Evolutionary conservation across 2,888 invertebrate species (phyloP), one percentile per base, ranked within the genome.

Genomic region (Unio delphinus): DNA sequence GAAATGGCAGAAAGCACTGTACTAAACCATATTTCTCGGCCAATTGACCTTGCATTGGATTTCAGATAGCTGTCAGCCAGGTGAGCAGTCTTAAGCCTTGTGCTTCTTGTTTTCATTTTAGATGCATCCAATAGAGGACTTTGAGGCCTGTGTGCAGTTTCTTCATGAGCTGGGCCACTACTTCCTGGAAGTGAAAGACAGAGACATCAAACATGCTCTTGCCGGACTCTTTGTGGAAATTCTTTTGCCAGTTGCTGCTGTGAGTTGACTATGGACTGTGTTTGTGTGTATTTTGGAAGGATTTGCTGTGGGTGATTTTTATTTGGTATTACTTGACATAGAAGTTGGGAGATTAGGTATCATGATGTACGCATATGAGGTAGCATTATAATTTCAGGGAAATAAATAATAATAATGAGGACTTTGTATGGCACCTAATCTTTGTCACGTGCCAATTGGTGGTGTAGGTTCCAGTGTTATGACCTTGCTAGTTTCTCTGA

Each of bases 51-150:
- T 45, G 15, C 45, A 45, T 45, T 45, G 8, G 1, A 15, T 15
- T 45, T 45, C 45, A 45, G 45, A 15, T 45, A 45, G 15, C 2
- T 45, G 45, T 45, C 45, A 45, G 45, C 11, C 11, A 45, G 45
- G 45, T 45, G 45, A 45, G 45, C 4, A 45, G 4, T 45, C 11
- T 45, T 3, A 45, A 45, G 8, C 11, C n/a, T 20, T 63, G 45
- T n/a, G 28, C 30, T 7, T 34, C 55, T 59, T 65, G 20, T 45
- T 56, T 66, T 60, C 69, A 73, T 88, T 89, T 67, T 83, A 93
- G 94, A 99, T 99, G 97, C 99, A 98, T 65, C 99, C 99, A 0
- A 99, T 99, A 74, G 98, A 99, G 91, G 99, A 99, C 91, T 99
- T 99, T 90, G 99, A 99, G 89, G 97, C 97, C 0, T 98, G 98